A percentile compares a stretch with the other conserved stretches of the same genome.
These are phyloP conservation scores for Aplocera efformata DNA, from an alignment of 2,888 invertebrate species.

Conservation along the genomic window DNA sequence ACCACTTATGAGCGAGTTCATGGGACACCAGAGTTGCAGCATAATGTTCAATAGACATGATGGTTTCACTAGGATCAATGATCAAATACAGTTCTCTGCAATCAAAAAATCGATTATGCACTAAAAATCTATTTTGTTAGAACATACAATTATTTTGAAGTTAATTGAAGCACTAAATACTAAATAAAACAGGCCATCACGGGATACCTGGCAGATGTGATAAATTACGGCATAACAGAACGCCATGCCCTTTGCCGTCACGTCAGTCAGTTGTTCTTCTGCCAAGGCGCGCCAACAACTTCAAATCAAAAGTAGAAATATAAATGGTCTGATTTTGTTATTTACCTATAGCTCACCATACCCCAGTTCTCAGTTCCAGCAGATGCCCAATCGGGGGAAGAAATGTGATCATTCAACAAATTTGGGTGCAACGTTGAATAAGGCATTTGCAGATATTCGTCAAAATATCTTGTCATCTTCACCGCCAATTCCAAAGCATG, in stretches of 20 bases:
- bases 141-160: too few species aligned
- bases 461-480: conserved; percentile 59
- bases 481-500: conserved; percentile 57
- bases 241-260: too few species aligned
- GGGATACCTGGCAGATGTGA: too few species aligned
- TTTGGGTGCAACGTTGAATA: conserved; percentile 55
- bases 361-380: conserved; percentile 76
- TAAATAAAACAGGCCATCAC: too few species aligned
- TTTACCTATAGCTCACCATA: conserved; percentile 73
- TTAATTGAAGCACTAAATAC: too few species aligned
- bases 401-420: conserved; percentile 63
- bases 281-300: too few species aligned
- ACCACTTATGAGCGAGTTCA: conserved; percentile 88
- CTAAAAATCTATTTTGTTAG: background rate
- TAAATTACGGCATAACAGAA: too few species aligned
- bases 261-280: too few species aligned
- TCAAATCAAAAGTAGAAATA: too few species aligned
- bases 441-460: conserved; percentile 61
- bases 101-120: conserved; percentile 10
- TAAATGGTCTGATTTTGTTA: too few species aligned
- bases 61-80: conserved; percentile 54
- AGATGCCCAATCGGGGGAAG: conserved; percentile 74
- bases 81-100: conserved; percentile 65
- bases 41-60: conserved; percentile 65
- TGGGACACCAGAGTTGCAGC: conserved; percentile 78